These are phyloP conservation scores for Barbus barbus DNA, from an alignment of 2,113 vertebrate species.

Conservation along the genomic window DNA sequence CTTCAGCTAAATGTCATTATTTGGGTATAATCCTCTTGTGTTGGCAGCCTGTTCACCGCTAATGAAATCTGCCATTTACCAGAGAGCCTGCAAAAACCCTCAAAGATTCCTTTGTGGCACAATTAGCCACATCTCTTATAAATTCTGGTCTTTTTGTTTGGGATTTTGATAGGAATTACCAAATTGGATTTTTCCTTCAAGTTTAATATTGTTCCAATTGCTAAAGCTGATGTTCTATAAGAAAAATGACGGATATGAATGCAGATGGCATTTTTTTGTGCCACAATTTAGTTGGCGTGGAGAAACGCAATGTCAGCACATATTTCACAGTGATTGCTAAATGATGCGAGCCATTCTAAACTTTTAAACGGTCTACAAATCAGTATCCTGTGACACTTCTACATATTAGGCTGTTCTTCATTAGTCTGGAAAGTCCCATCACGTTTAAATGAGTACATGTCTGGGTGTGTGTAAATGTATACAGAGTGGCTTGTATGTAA, in stretches of 20 bases:
- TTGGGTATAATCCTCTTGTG: conserved; percentile 67
- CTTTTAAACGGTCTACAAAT: conserved; percentile 66
- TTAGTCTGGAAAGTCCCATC: conserved; percentile 63
- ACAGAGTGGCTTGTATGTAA: background rate
- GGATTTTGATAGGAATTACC: conserved; percentile 51
- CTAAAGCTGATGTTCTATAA: conserved; percentile 45
- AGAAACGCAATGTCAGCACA: conserved; percentile 24
- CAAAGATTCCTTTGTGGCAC: conserved; percentile 58
- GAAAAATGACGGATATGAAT: conserved; percentile 30
- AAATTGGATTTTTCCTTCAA: conserved; percentile 52
- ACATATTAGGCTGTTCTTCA: conserved; percentile 42
- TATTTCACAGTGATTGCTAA: conserved; percentile 10
- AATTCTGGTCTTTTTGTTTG: conserved; percentile 44
- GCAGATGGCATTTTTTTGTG: conserved; percentile 51
- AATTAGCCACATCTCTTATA: conserved; percentile 52
- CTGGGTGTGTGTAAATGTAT: background rate
- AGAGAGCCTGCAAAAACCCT: conserved; percentile 54
- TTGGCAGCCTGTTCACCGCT: conserved; percentile 66
- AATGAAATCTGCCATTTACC: conserved; percentile 70
- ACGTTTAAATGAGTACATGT: conserved; percentile 5
- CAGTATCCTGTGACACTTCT: conserved; percentile 70
- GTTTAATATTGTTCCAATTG: conserved; percentile 48
- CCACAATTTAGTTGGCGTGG: conserved; percentile 41
- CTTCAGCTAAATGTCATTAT: conserved; percentile 75
- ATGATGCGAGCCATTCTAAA: too few species aligned